These are phyloP conservation scores for Sepioteuthis lessoniana DNA, from an alignment of 2,888 invertebrate species.

Conservation along the genomic window DNA sequence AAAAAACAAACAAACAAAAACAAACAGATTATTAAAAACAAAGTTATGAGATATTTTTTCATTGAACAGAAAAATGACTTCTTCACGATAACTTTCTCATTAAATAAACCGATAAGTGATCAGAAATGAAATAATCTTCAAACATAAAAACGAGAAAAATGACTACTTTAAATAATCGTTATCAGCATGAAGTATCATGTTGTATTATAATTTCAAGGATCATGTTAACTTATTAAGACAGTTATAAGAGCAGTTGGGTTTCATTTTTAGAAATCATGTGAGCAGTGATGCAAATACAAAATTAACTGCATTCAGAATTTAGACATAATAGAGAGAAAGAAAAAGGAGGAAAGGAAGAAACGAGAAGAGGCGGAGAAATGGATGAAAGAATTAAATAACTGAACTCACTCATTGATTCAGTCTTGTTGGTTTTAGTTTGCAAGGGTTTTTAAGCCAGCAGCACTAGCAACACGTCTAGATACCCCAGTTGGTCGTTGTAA, in stretches of 20 bases:
- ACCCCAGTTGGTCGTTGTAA: background rate
- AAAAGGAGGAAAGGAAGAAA: background rate
- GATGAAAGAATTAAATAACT: slow-evolving; percentile 21
- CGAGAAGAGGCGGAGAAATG: background rate
- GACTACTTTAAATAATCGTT: background rate
- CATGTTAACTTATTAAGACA: background rate
- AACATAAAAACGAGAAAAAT: background rate
- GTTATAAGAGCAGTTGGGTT: background rate
- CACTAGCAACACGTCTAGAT: background rate
- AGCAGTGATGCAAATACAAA: background rate
- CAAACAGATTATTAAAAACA: background rate
- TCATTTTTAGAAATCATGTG: background rate
- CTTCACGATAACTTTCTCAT: no score
- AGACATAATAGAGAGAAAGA: background rate
- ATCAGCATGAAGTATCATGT: background rate
- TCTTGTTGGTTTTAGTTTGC: background rate
- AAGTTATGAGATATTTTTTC: background rate
- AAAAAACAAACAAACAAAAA: no score
- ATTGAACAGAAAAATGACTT: background rate
- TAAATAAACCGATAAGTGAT: no score
- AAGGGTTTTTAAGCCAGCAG: background rate
- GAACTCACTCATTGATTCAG: slow-evolving; percentile 8
- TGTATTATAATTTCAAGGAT: background rate
- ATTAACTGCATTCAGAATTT: background rate
- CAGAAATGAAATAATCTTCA: background rate